Evolutionary conservation across 2,113 vertebrate species (phyloP), one percentile per base, ranked within the genome.

Genomic region (Stigmatopora argus): DNA sequence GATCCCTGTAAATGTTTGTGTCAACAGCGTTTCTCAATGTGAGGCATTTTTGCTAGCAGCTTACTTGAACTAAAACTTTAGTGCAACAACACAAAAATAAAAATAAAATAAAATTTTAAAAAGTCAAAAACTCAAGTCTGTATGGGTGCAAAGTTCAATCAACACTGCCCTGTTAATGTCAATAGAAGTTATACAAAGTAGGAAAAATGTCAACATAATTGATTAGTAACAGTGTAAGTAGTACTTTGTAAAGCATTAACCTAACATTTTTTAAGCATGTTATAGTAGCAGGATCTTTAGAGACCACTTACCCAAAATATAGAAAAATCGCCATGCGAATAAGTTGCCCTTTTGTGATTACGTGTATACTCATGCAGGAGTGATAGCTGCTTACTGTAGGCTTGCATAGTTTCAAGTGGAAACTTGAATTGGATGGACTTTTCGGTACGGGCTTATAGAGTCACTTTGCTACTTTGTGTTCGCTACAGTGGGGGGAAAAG

Each of bases 341-440:
- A 69, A 45, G 56, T 62, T 63, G 21, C 46, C 63, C 63, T 78
- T 66, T 59, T 56, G 46, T 61, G 59, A 2, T 66, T 83, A 84
- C 87, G 80, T 78, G 71, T 35, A 66, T 44, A 65, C 65, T 60
- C 77, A 82, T 86, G 73, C 83, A 45, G 59, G 59, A 45, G 41
- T 48, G 65, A 76, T 44, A 57, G 63, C 62, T 77, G 73, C 49
- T 65, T 75, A 67, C 14, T 68, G 65, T 38, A 62, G 23, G 62
- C 72, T 85, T 89, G 88, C 86, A 89, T 88, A 88, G 84, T 67
- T 59, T 44, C 0, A 4, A 13, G 59, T 1, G 2, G 55, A 62
- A 70, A 49, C 34, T 64, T 68, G 45, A 62, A 66, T 63, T 68
- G 41, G 9, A 57, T 74, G 41, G 61, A 64, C 67, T 73, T 83